These are phyloP conservation scores for Colletes collaris DNA, from an alignment of 2,888 invertebrate species.

Conservation along the genomic window DNA sequence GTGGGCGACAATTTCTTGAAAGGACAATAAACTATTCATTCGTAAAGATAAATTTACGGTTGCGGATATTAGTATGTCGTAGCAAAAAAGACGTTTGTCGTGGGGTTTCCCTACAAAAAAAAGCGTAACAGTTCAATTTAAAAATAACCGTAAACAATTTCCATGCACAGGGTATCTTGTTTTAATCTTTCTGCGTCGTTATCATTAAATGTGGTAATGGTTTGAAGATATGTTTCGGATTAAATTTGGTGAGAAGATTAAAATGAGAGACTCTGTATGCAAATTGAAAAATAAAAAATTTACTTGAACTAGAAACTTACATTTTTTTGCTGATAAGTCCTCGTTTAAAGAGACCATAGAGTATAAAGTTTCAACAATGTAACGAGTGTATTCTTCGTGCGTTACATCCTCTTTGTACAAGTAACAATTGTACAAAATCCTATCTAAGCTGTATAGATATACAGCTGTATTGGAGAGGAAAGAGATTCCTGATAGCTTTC, in stretches of 20 bases:
- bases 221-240: too few relatives aligned
- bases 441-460: constrained; percentile 69
- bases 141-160: too few relatives aligned
- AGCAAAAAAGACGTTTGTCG: constrained; percentile 62
- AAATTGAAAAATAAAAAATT: too few relatives aligned
- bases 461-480: constrained; percentile 61
- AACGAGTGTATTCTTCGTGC: constrained; percentile 71
- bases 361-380: constrained; percentile 73
- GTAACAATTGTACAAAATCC: constrained; percentile 69
- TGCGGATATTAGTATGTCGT: constrained; percentile 61
- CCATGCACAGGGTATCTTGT: too few relatives aligned
- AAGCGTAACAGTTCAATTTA: neutral
- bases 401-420: constrained; percentile 61
- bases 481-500: constrained; percentile 58
- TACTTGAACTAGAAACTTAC: constrained; percentile 43
- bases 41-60: constrained; percentile 65
- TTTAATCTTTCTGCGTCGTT: too few relatives aligned
- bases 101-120: constrained; percentile 47
- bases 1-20: constrained; percentile 74
- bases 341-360: constrained; percentile 71
- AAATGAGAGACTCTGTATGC: neutral
- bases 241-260: too few relatives aligned
- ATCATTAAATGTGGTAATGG: too few relatives aligned
- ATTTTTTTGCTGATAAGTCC: constrained; percentile 35
- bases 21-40: constrained; percentile 76